Conservation (phyloP, 2,113 vertebrate species). For the Tragelaphus buxtoni region DNA sequence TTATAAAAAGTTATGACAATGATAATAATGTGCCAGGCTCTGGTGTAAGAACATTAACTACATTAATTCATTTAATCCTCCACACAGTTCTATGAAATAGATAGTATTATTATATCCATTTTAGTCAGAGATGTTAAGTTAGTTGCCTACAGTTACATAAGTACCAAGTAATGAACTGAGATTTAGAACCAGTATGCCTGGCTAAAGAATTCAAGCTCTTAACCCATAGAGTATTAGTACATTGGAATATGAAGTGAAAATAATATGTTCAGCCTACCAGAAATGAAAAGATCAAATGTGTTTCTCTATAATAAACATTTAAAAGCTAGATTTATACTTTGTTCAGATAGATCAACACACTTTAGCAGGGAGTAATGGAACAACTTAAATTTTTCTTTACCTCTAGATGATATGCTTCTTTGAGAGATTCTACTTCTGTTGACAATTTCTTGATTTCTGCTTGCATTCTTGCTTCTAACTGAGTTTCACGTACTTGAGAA, state of each 20-base stretch:
- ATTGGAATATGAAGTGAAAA: not conserved
- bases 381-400: conserved; percentile 48
- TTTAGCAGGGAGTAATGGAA: not conserved
- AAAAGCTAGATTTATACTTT: not conserved
- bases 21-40: not conserved
- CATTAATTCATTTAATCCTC: not conserved
- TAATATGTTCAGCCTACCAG: not conserved
- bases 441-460: conserved; percentile 78
- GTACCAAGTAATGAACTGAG: not conserved
- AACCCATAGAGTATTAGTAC: not conserved
- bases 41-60: conserved; percentile 8
- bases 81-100: not conserved
- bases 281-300: not conserved
- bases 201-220: conserved; percentile 15
- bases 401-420: conserved; percentile 66
- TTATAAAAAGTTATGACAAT: not conserved
- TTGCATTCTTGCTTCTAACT: conserved; percentile 80
- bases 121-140: not conserved
- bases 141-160: not conserved
- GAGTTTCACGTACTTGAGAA: conserved; percentile 81
- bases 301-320: not conserved
- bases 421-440: conserved; percentile 73
- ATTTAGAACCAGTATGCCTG: not conserved
- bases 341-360: not conserved
- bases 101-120: not conserved